These are phyloP conservation scores for Mylabris sibirica DNA, from an alignment of 2,888 invertebrate genomes.

Conservation along the genomic window DNA sequence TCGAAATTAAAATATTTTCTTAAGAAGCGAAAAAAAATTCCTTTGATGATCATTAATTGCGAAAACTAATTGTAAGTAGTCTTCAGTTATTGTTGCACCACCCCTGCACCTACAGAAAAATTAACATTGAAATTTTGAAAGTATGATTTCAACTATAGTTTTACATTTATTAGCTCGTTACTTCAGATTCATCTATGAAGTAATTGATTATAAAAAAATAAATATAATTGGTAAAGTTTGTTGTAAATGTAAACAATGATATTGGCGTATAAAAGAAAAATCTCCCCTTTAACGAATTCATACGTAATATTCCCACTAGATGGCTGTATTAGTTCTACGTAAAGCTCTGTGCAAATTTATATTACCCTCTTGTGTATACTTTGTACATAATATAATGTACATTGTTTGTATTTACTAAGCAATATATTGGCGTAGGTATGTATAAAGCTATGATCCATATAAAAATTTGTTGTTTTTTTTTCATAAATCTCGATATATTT, in stretches of 20 bases:
- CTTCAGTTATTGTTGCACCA: too few species aligned
- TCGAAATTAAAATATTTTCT: too few species aligned
- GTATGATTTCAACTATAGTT: too few species aligned
- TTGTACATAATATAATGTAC: slow-evolving; percentile 58
- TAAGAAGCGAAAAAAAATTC: too few species aligned
- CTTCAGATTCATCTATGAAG: too few species aligned
- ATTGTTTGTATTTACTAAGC: slow-evolving; percentile 59
- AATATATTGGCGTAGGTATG: slow-evolving; percentile 50
- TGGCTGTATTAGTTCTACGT: slow-evolving; percentile 45
- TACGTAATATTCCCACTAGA: slow-evolving; percentile 48
- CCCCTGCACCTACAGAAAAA: too few species aligned
- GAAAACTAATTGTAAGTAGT: too few species aligned
- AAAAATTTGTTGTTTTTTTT: slow-evolving; percentile 53
- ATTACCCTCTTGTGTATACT: slow-evolving; percentile 54
- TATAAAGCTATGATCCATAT: slow-evolving; percentile 54
- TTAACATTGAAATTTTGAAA: too few species aligned
- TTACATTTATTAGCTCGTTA: too few species aligned
- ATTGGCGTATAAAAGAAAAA: neutral
- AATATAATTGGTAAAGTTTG: neutral
- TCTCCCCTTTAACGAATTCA: neutral
- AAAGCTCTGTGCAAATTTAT: slow-evolving; percentile 55
- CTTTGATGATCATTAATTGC: too few species aligned
- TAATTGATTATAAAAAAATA: neutral
- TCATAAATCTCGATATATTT: too few species aligned
- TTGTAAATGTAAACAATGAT: neutral